These are phyloP conservation scores for Columba livia DNA, from an alignment of 2,113 vertebrate genomes.

Conservation along the genomic window DNA sequence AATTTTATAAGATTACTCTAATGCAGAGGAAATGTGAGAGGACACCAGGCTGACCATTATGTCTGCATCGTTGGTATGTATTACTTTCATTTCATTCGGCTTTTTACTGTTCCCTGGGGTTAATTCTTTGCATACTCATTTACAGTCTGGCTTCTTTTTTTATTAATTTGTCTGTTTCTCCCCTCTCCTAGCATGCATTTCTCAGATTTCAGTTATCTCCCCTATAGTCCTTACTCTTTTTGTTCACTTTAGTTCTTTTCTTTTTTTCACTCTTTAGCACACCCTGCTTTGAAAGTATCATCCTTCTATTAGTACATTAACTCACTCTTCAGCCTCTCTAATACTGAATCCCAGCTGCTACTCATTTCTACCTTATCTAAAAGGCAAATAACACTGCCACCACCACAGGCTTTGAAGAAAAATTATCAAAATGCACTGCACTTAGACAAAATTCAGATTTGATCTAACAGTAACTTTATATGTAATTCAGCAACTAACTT, in stretches of 20 bases:
- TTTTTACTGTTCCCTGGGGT: background rate
- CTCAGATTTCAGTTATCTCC: background rate
- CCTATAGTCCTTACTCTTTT: background rate
- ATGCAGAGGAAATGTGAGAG: background rate
- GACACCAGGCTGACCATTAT: background rate
- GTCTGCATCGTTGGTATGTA: background rate
- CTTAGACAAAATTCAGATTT: background rate
- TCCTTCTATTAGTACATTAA: background rate
- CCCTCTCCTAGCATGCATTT: background rate
- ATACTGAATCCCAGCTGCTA: background rate
- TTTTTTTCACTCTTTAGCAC: background rate
- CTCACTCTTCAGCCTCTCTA: background rate
- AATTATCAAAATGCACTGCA: background rate
- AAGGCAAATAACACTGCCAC: background rate
- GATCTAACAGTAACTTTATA: slow-evolving; percentile 30
- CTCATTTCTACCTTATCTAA: background rate
- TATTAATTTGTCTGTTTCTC: background rate
- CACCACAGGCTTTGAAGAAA: background rate
- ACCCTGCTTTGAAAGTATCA: background rate
- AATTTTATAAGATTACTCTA: background rate
- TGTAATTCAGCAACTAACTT: slow-evolving; percentile 66
- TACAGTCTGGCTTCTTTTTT: background rate
- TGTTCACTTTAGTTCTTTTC: background rate
- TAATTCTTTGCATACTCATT: background rate
- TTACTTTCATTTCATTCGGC: background rate